These are phyloP conservation scores for Bradypodion ventrale DNA, from an alignment of 2,797 vertebrate species.

Conservation along the genomic window DNA sequence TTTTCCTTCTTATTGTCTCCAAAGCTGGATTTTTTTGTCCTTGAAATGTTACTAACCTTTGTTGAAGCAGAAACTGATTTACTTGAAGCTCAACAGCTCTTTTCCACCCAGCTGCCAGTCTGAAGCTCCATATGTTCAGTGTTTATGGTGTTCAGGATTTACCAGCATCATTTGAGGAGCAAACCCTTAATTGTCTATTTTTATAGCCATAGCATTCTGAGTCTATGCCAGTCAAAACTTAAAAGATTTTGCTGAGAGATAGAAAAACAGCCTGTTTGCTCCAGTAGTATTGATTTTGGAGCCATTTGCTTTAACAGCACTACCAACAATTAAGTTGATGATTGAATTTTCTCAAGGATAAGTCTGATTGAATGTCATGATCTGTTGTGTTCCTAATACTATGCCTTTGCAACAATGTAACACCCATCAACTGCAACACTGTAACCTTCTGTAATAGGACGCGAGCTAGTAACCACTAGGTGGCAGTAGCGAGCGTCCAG, in stretches of 20 bases:
- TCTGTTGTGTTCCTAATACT: too few relatives aligned
- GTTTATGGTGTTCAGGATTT: background rate
- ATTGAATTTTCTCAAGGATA: background rate
- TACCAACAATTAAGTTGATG: background rate
- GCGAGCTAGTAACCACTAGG: too few relatives aligned
- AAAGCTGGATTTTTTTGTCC: background rate
- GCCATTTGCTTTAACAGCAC: background rate
- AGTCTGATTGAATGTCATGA: background rate
- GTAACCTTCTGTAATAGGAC: too few relatives aligned
- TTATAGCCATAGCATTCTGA: background rate
- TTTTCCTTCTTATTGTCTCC: background rate
- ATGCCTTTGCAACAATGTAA: too few relatives aligned
- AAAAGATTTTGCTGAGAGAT: background rate
- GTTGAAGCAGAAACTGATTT: background rate
- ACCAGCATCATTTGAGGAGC: background rate
- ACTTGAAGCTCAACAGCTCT: background rate
- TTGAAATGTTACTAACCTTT: background rate
- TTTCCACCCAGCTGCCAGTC: background rate
- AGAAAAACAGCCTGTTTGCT: background rate
- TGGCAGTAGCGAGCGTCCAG: too few relatives aligned
- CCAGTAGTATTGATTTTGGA: background rate
- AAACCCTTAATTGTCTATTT: constrained; percentile 9
- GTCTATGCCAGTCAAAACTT: background rate
- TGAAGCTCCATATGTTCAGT: background rate
- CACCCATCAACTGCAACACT: too few relatives aligned